Percentiles rank a stretch among this genome's conserved stretches.
phyloP scores from a whole-genome alignment of 2,113 vertebrate genomes.

The Fregetta grallaria region DNA sequence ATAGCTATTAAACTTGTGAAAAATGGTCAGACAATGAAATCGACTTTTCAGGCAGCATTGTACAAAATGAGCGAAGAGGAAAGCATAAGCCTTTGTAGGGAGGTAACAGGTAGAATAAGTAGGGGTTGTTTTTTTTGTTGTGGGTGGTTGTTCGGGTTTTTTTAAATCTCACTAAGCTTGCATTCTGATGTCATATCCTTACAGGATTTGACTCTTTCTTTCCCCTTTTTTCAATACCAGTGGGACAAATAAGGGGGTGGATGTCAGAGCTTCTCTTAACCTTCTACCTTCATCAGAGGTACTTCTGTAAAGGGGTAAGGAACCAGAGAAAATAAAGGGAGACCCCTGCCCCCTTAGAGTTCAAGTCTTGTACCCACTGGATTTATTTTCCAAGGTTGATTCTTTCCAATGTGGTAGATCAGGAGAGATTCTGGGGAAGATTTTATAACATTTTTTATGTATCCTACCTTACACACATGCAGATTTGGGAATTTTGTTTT shows the following conservation, averaged over 20 bases:
- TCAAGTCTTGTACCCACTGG: background rate
- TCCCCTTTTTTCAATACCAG: background rate
- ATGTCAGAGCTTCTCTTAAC: background rate
- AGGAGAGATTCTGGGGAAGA: background rate
- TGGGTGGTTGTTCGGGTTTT: background rate
- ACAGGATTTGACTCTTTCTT: background rate
- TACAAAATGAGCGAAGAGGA: background rate
- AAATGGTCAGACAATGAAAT: background rate
- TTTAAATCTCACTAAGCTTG: background rate
- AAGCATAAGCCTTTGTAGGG: background rate
- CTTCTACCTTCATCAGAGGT: background rate
- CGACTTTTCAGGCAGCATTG: background rate
- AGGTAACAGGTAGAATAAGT: background rate
- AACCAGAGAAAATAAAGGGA: background rate
- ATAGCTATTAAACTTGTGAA: background rate
- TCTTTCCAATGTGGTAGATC: background rate
- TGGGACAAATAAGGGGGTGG: background rate
- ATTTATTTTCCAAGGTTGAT: background rate
- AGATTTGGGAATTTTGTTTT: background rate
- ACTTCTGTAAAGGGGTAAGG: background rate
- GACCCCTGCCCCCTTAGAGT: background rate
- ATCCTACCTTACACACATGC: background rate
- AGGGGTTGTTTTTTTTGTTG: too few species aligned
- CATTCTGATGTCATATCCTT: background rate
- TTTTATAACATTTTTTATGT: background rate